A percentile compares a stretch with the other conserved stretches of the same genome.
phyloP scores from a whole-genome alignment of 2,797 vertebrate species.

The Hoplostethus mediterraneus region DNA sequence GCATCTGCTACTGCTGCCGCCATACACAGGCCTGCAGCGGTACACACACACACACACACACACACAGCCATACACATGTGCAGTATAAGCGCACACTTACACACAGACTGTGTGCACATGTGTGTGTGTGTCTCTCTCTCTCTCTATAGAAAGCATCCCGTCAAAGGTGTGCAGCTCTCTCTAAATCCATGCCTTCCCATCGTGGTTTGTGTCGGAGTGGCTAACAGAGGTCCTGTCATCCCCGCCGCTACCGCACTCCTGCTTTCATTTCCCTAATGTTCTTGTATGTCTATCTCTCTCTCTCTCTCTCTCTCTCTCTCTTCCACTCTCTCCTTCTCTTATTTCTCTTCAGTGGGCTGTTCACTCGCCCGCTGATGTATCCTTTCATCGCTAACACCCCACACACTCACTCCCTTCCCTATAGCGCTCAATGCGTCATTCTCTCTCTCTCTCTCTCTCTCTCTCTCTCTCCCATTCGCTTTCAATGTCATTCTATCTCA shows the following conservation, averaged over 20 bases:
- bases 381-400: constrained; percentile 56
- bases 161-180: constrained; percentile 36
- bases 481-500: background rate
- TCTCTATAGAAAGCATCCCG: background rate
- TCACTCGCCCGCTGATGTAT: constrained; percentile 42
- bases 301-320: constrained; percentile 7
- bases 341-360: constrained; percentile 38
- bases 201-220: constrained; percentile 55
- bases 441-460: constrained; percentile 21
- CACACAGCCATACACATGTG: constrained; percentile 25
- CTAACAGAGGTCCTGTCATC: constrained; percentile 57
- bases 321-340: constrained; percentile 47
- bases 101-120: constrained; percentile 3
- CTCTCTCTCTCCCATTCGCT: constrained; percentile 11
- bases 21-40: constrained; percentile 26
- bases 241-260: constrained; percentile 27
- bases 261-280: constrained; percentile 64
- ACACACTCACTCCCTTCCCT: constrained; percentile 19
- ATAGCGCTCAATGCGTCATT: background rate
- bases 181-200: constrained; percentile 30
- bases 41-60: constrained; percentile 2
- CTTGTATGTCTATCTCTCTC: constrained; percentile 37
- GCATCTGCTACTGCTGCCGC: constrained; percentile 75
- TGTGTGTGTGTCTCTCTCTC: no score
- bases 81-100: constrained; percentile 9